Evolutionary conservation across 2,797 vertebrate genomes (phyloP), one percentile per base, ranked within the genome.

Genomic region (Eleutherodactylus coqui): DNA sequence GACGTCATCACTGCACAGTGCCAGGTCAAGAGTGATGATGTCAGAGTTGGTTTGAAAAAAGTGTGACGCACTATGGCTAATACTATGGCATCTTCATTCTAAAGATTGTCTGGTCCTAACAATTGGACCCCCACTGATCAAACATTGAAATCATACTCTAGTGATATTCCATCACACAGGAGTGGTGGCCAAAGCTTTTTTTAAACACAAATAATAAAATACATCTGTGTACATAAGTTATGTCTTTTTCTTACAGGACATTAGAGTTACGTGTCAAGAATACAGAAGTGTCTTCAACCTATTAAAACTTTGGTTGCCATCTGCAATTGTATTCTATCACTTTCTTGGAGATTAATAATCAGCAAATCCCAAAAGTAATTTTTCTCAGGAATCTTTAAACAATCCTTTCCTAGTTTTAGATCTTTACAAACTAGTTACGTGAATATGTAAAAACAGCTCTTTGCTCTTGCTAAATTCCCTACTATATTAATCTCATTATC

Each of bases 401-500:
- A 75, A 32, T 69, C 60, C 45, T 47, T 76, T 24, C 82, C 75
- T 79, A 62, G 67, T 80, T 51, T 36, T 53, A 51, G 53, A 34
- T 75, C 67, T 55, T 47, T 47, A 58, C 86, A 93, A 95, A 93
- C 92, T 90, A 91, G 94, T 94, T 93, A 92, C 89, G 92, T 93
- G 95, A 95, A 4, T 93, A 94, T 95, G 94, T 93, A 88, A 88
- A 91, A 91, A 89, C 86, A 90, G 90, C 89, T 89, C 88, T 95
- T 95, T 92, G 90, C 95, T 96, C 94, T n/a, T 95, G 95, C 95
- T 96, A 96, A 96, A 94, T 97, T 96, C 96, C 94, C 95, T 94
- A 96, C 97, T 97, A 97, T 97, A 98, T 98, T 98, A 98, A 98
- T 98, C 97, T 97, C 96, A 97, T 99, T 98, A 98, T 98, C 96